Evolutionary conservation across 2,113 vertebrate genomes (phyloP), one percentile per base, ranked within the genome.

Genomic region (Chionis minor): DNA sequence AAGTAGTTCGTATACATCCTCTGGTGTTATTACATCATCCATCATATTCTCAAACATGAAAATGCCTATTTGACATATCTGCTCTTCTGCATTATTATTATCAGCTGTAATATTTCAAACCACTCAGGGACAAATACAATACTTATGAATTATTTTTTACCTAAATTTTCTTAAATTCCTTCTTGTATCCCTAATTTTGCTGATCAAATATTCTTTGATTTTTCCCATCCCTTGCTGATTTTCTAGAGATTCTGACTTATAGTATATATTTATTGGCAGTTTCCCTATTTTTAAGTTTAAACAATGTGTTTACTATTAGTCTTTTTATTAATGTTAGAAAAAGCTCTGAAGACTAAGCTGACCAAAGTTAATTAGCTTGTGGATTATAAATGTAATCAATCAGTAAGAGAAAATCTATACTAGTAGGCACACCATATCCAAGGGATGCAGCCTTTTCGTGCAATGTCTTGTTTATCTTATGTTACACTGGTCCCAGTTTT

Each of bases 101-200:
- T 81, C 77, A 84, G 55, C 47, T 91, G n/a, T 78, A 88, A 74
- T 61, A 92, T 88, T 92, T 95, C 69, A 92, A 66, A 63, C 61
- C n/a, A 55, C 47, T 84, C 47, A 26, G 77, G 63, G n/a, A 78
- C 51, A 88, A 86, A 83, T 63, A 27, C 38, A 79, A 17, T 56
- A 27, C 13, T 78, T 42, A 28, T 1, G 9, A 73, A 23, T 35
- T 62, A 32, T 42, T 92, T 94, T 94, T 91, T 30, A 42, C 33
- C 9, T 67, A 42, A 21, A 78, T 78, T 70, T 63, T 66, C 56
- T 74, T 3, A 63, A 88, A 71, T 55, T 77, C 55, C 33, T 83
- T 84, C 21, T 86, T 65, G 7, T 78, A 67, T 58, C 15, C 44
- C 32, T 78, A 55, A 67, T 78, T 94, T 78, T 89, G 18, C 27